Percentiles rank a stretch among this genome's conserved stretches.
Conservation (phyloP, 2,113 vertebrate species). For the Hydrolagus affinis region DNA sequence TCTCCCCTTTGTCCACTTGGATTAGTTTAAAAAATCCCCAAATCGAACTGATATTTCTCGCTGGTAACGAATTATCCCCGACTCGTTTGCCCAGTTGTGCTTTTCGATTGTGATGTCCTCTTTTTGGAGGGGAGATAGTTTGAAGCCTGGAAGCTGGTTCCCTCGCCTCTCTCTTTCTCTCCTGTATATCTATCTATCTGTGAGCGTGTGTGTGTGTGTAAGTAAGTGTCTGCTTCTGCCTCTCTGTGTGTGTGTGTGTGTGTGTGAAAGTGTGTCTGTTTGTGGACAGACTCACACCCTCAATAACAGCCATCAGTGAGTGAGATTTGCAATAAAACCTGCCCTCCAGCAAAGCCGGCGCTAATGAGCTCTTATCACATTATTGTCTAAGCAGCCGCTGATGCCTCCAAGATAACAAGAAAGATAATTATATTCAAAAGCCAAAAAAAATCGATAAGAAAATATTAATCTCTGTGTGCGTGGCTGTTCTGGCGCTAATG, state of each 20-base stretch:
- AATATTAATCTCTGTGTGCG: slow-evolving; percentile 11
- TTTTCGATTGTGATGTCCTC: no score
- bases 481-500: slow-evolving; percentile 1
- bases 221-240: no score
- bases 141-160: no score
- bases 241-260: no score
- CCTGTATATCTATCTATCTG: no score
- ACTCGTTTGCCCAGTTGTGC: not conserved
- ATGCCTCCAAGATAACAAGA: slow-evolving; percentile 23
- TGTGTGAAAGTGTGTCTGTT: no score
- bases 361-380: slow-evolving; percentile 24
- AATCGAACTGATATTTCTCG: not conserved
- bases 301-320: not conserved
- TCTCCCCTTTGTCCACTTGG: no score
- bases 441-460: slow-evolving; percentile 17
- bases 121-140: no score
- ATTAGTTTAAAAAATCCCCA: no score
- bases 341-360: not conserved
- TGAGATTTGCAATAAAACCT: slow-evolving; percentile 16
- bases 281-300: no score
- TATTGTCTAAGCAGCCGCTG: slow-evolving; percentile 17
- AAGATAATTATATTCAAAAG: slow-evolving; percentile 17
- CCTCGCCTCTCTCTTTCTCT: not conserved
- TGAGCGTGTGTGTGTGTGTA: no score
- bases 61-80: not conserved